A percentile compares a stretch with the other conserved stretches of the same genome.
These are phyloP conservation scores for Hypsibius dujardini DNA, from an alignment of 1,140 invertebrate genomes.

Conservation along the genomic window DNA sequence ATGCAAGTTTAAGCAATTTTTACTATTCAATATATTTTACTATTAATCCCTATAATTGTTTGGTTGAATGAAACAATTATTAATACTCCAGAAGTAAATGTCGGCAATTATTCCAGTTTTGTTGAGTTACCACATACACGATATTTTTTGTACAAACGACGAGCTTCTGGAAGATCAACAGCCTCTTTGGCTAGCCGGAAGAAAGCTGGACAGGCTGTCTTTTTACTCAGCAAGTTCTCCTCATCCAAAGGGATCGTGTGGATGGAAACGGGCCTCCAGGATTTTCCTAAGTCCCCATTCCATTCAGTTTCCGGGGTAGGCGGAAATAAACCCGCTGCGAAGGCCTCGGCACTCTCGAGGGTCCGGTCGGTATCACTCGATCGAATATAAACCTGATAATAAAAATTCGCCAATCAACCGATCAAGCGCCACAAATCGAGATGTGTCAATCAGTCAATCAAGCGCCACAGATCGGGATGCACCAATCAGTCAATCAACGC, in stretches of 20 bases:
- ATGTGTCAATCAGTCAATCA: background rate
- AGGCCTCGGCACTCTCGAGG: background rate
- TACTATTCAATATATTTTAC: too few relatives aligned
- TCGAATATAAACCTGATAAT: conserved; percentile 1
- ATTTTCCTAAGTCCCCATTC: background rate
- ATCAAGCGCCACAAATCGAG: background rate
- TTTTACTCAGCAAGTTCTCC: background rate
- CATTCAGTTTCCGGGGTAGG: background rate
- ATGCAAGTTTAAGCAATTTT: too few relatives aligned
- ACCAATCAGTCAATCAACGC: background rate
- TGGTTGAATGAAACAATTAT: too few relatives aligned
- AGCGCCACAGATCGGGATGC: background rate
- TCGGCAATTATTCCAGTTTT: too few relatives aligned
- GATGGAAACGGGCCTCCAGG: conserved; percentile 1
- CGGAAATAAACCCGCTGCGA: conserved; percentile 3
- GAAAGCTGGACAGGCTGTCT: background rate
- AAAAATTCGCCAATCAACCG: background rate
- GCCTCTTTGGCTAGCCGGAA: background rate
- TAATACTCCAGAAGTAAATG: too few relatives aligned
- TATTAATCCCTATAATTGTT: too few relatives aligned
- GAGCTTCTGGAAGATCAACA: background rate
- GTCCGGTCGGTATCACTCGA: background rate
- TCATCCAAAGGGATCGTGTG: background rate
- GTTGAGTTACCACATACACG: conserved; percentile 1
- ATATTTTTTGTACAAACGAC: background rate